Evolutionary conservation across 2,113 vertebrate species (phyloP), one percentile per base, ranked within the genome.

Genomic region (Mesitornis unicolor): DNA sequence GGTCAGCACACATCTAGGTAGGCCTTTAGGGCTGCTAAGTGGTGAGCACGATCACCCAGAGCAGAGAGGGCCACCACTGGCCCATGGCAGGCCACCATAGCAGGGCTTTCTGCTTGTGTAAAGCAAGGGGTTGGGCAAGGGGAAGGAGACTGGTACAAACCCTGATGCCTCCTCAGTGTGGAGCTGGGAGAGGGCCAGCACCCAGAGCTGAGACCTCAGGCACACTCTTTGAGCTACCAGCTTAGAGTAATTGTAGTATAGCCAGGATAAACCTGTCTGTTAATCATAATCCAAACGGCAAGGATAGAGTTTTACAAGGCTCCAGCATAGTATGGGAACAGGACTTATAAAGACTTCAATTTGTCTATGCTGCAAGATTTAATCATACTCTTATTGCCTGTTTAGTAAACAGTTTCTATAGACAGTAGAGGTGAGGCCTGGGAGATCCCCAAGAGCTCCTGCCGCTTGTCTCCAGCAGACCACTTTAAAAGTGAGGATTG

Each of bases 141-240:
- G 45, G 29, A 84, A 53, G 16, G 59, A 11, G 69, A 57, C 43
- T 59, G 11, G 19, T 54, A 13, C 48, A 73, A 80, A 83, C 7
- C 24, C 67, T 1, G 0, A 13, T 0, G 0, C 28, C n/a, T 42
- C 17, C 33, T 78, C 29, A 28, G 28, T 13, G 16, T 33, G 33
- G 61, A 64, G 33, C 29, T 0, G 1, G 53, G 35, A 63, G 42
- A 68, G 57, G 19, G 33, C 19, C 35, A 71, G 57, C 33, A 86
- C 6, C 22, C 45, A 78, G 38, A 40, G 43, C 67, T 61, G 83
- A 77, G 50, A 53, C 76, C 40, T 77, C 69, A 57, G 71, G 42
- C 68, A 54, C 3, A 4, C 19, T 69, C 83, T 65, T 10, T 63
- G 25, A 73, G 65, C 24, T 85, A 29, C 53, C 0, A 3, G 36